Conservation (phyloP, 2,888 invertebrate species). For the Ormia ochracea region DNA sequence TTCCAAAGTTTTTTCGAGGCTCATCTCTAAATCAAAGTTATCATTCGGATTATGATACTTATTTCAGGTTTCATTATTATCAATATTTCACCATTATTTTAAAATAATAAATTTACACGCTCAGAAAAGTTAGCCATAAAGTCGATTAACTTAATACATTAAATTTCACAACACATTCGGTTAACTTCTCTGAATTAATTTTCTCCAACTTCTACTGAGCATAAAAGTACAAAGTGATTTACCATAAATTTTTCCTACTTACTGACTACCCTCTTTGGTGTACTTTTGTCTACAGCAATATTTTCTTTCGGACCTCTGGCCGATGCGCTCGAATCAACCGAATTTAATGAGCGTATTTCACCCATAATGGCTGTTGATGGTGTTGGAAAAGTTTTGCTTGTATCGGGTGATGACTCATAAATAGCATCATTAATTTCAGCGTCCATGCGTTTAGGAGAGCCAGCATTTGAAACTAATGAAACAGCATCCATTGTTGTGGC, state of each 20-base stretch:
- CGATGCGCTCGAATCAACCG: conserved; percentile 59
- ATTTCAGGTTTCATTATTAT: too few relatives aligned
- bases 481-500: conserved; percentile 68
- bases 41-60: too few relatives aligned
- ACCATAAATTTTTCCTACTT: conserved; percentile 38
- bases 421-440: conserved; percentile 51
- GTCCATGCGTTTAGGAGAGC: conserved; percentile 70
- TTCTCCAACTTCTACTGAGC: too few relatives aligned
- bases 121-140: too few relatives aligned
- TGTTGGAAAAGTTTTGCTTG: conserved; percentile 60
- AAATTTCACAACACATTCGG: too few relatives aligned
- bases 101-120: too few relatives aligned
- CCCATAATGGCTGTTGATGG: conserved; percentile 59
- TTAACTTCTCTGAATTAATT: too few relatives aligned
- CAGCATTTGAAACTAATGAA: conserved; percentile 74
- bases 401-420: conserved; percentile 57
- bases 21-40: too few relatives aligned
- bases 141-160: too few relatives aligned
- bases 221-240: too few relatives aligned
- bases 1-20: too few relatives aligned
- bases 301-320: conserved; percentile 26
- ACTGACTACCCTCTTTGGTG: conserved; percentile 58
- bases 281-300: background rate
- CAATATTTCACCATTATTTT: too few relatives aligned
- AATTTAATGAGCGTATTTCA: conserved; percentile 57